Evolutionary conservation across 2,888 invertebrate genomes (phyloP), one percentile per base, ranked within the genome.

Genomic region (Polydrusus tereticollis): DNA sequence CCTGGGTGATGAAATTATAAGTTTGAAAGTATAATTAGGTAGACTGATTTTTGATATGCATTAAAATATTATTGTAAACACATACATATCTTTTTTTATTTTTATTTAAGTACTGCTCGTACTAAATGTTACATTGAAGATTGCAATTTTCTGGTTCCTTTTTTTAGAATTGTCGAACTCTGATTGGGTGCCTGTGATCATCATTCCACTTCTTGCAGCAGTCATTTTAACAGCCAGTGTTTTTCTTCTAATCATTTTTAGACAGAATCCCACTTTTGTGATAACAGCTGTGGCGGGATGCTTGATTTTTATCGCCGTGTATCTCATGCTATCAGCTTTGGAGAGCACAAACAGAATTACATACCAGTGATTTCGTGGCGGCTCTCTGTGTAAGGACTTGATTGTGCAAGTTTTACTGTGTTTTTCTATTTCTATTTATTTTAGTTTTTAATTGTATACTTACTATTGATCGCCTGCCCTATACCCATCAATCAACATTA

Each of bases 231-330:
- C 81, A 0, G 77, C 81, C 33, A 84, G 82, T 18, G 83, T 85
- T 26, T 81, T 82, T 72, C 83, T 86, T 38, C 77, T 87, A 80
- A 82, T 87, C 23, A 78, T 87, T 45, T 87, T 87, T 78, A 83
- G 86, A 77, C 84, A 86, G 78, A 87, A 85, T 77, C 87, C 87
- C 6, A 82, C 85, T 23, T 80, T 86, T 67, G 84, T 87, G 1
- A 86, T 86, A n/a, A 85, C 84, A 29, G 82, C 86, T 12, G 86
- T 87, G 2, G 84, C 86, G 1, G 85, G 83, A 33, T 85, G 86
- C 76, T 79, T 87, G 16, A 82, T 84, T n/a, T 80, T 86, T 5
- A 85, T 87, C 60, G 81, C 85, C 18, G 79, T 87, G 77, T 86
- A 86, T 72, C 80, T 85, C 41, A 81, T 84, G 58, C 73, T 86